A percentile compares a stretch with the other conserved stretches of the same genome.
phyloP scores from a whole-genome alignment of 2,797 vertebrate genomes.

The Eupleurogrammus muticus region DNA sequence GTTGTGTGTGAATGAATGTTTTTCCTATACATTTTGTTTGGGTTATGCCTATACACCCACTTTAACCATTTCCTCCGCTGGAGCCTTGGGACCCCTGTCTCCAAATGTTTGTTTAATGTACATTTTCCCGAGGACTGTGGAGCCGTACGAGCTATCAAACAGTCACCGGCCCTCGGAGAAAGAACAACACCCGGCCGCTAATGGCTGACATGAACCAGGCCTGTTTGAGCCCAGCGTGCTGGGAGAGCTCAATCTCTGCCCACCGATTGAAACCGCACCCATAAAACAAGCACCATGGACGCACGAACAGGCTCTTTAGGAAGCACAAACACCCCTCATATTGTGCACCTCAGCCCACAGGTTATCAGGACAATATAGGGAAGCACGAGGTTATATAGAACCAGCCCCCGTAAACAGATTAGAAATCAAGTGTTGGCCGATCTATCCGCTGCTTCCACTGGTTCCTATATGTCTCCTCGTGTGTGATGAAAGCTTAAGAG shows the following conservation, averaged over 20 bases:
- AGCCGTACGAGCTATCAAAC: slow-evolving; percentile 33
- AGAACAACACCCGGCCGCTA: slow-evolving; percentile 51
- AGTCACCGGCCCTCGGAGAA: slow-evolving; percentile 33
- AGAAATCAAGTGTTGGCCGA: slow-evolving; percentile 45
- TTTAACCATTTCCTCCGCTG: slow-evolving; percentile 63
- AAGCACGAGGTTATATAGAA: slow-evolving; percentile 52
- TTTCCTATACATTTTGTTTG: slow-evolving; percentile 51
- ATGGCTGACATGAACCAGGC: slow-evolving; percentile 60
- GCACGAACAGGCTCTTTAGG: slow-evolving; percentile 30
- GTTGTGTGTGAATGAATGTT: slow-evolving; percentile 35
- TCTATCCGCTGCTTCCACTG: slow-evolving; percentile 44
- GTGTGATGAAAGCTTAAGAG: slow-evolving; percentile 68
- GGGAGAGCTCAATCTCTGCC: slow-evolving; percentile 40
- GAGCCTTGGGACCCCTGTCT: slow-evolving; percentile 39
- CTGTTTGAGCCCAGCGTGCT: slow-evolving; percentile 31
- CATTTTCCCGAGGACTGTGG: slow-evolving; percentile 36
- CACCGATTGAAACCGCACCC: slow-evolving; percentile 39
- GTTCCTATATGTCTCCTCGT: slow-evolving; percentile 23
- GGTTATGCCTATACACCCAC: slow-evolving; percentile 41
- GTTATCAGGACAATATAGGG: slow-evolving; percentile 64
- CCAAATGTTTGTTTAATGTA: slow-evolving; percentile 64
- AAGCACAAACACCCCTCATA: slow-evolving; percentile 17
- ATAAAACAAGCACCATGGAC: slow-evolving; percentile 42
- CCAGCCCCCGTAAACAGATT: slow-evolving; percentile 43
- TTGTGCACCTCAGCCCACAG: background rate